phyloP scores from a whole-genome alignment of 2,113 vertebrate genomes.

The Corythoichthys haematopterus region DNA sequence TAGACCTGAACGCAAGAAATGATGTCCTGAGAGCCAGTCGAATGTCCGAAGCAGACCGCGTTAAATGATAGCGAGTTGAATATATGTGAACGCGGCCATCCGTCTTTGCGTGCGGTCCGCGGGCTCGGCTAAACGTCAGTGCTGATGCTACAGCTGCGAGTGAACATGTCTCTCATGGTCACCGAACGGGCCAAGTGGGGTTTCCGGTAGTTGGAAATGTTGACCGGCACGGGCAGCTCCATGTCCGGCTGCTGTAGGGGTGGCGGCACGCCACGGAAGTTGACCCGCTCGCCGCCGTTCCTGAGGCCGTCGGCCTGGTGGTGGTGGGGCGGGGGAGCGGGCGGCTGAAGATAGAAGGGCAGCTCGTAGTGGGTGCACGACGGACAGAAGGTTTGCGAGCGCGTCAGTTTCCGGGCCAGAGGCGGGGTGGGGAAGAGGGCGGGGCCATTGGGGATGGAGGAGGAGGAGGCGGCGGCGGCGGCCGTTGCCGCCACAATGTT shows the following conservation, averaged over 20 bases:
- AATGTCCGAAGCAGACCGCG: constrained; percentile 31
- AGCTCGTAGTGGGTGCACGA: constrained; percentile 82
- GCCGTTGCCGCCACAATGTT: constrained; percentile 80
- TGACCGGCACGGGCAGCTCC: constrained; percentile 73
- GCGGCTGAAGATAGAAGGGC: constrained; percentile 87
- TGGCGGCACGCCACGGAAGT: constrained; percentile 79
- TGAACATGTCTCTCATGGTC: constrained; percentile 92
- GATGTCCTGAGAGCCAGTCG: constrained; percentile 57
- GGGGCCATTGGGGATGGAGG: constrained; percentile 80
- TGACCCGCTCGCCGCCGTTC: constrained; percentile 81
- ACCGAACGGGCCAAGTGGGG: constrained; percentile 87
- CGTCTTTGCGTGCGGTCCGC: constrained; percentile 19
- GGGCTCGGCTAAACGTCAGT: constrained; percentile 80
- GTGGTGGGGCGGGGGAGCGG: constrained; percentile 73
- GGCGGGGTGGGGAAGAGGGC: constrained; percentile 79
- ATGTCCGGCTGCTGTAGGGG: constrained; percentile 88
- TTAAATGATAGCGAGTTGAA: constrained; percentile 17
- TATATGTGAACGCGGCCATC: constrained; percentile 28
- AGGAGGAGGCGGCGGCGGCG: constrained; percentile 54
- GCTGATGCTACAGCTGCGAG: constrained; percentile 93
- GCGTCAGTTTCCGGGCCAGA: constrained; percentile 74
- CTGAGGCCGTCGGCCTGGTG: constrained; percentile 72
- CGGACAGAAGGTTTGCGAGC: constrained; percentile 81
- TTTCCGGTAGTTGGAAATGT: constrained; percentile 77
- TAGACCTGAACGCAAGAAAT: constrained; percentile 44